Evolutionary conservation across 1,140 invertebrate genomes (phyloP).

Genomic region (Rhynchophorus ferrugineus): DNA sequence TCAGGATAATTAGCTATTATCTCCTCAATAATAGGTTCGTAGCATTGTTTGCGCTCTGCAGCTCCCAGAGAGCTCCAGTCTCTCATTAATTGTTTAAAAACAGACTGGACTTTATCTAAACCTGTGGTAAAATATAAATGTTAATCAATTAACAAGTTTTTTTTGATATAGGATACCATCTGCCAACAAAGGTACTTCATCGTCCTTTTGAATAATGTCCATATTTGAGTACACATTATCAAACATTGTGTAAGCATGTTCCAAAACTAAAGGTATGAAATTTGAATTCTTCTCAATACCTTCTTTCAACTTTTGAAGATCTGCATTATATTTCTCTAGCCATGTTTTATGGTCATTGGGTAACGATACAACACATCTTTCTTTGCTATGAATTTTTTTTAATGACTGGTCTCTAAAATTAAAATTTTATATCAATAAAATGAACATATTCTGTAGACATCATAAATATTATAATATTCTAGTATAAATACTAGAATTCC

Average conservation of each 20-base stretch:
- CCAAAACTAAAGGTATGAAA: constrained; percentile 75
- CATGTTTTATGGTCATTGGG: constrained; percentile 68
- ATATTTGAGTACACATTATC: constrained; percentile 54
- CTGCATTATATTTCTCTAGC: constrained; percentile 65
- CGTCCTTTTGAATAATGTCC: constrained; percentile 34
- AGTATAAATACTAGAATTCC: not conserved
- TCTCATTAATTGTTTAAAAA: constrained; percentile 88
- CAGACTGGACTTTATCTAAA: constrained; percentile 83
- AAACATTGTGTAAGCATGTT: constrained; percentile 77
- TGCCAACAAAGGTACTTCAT: constrained; percentile 31
- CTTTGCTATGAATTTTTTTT: constrained; percentile 60
- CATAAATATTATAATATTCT: not conserved
- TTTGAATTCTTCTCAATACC: constrained; percentile 81
- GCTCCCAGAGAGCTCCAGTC: constrained; percentile 89
- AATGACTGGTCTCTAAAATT: constrained; percentile 50
- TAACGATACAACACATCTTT: constrained; percentile 66
- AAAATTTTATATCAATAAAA: constrained; percentile 27
- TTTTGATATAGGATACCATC: constrained; percentile 50
- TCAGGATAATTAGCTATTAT: constrained; percentile 67
- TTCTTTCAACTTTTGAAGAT: constrained; percentile 63
- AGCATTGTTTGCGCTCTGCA: constrained; percentile 78
- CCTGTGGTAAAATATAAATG: constrained; percentile 7
- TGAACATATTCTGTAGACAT: not conserved
- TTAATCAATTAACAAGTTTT: not conserved
- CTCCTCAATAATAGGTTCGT: constrained; percentile 84